These are phyloP conservation scores for Nymphalis io DNA, from an alignment of 1,140 invertebrate species.

Conservation along the genomic window DNA sequence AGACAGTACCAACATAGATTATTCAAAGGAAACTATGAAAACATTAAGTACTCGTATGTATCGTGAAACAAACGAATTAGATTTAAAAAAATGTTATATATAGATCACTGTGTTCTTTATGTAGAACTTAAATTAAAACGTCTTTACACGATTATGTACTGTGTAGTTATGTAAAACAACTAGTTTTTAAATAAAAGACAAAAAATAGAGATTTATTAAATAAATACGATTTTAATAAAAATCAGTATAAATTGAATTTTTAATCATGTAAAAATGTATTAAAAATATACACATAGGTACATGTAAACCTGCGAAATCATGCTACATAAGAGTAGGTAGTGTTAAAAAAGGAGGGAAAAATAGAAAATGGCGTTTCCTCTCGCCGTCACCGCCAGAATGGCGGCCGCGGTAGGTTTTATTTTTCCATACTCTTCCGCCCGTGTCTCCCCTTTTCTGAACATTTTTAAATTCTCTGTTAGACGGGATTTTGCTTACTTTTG, in stretches of 20 bases:
- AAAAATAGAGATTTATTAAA: neutral
- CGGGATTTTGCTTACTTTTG: constrained; percentile 65
- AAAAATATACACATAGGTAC: constrained; percentile 6
- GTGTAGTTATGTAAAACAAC: too few relatives aligned
- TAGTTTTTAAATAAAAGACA: too few relatives aligned
- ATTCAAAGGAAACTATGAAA: neutral
- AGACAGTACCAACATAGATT: constrained; percentile 7
- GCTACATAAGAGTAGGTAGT: constrained; percentile 45
- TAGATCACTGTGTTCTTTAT: too few relatives aligned
- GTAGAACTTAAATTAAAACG: too few relatives aligned
- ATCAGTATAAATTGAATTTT: neutral
- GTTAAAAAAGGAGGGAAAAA: constrained; percentile 60
- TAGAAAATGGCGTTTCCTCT: constrained; percentile 67
- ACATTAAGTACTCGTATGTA: neutral
- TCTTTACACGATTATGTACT: too few relatives aligned
- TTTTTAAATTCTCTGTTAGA: constrained; percentile 60
- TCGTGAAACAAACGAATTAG: too few relatives aligned
- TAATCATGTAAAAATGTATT: constrained; percentile 7
- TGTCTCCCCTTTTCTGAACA: constrained; percentile 59
- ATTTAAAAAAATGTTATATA: too few relatives aligned
- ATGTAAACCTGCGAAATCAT: constrained; percentile 23
- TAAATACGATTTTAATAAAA: neutral
- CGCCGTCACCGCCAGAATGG: constrained; percentile 72
- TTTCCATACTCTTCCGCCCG: constrained; percentile 62
- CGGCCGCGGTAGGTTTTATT: constrained; percentile 62